These are phyloP conservation scores for Siderastrea radians DNA, from an alignment of 92 coral and sea anemone species.

Conservation along the genomic window DNA sequence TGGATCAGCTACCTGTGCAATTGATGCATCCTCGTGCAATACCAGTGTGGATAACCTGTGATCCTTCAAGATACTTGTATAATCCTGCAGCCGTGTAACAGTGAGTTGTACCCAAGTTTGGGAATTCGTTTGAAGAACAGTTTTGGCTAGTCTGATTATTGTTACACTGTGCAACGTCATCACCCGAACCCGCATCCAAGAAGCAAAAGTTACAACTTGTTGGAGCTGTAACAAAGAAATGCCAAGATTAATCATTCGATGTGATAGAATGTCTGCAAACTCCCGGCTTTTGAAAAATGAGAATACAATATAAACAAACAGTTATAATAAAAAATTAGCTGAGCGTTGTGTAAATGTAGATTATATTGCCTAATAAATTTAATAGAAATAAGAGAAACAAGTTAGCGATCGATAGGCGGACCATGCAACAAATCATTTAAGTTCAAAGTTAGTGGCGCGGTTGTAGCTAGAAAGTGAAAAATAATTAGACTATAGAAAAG, in stretches of 20 bases:
- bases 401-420: too few species aligned
- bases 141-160: background rate
- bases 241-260: background rate
- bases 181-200: background rate
- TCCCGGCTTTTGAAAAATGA: too few species aligned
- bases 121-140: background rate
- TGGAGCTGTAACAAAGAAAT: background rate
- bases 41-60: background rate
- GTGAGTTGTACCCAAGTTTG: background rate
- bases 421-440: too few species aligned
- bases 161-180: conserved; percentile 1
- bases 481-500: too few species aligned
- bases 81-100: background rate
- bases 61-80: background rate
- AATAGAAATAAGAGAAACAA: too few species aligned
- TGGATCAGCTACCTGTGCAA: background rate
- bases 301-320: too few species aligned
- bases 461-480: too few species aligned
- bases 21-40: conserved; percentile 16
- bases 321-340: too few species aligned
- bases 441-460: too few species aligned
- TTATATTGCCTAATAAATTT: too few species aligned
- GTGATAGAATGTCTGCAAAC: too few species aligned
- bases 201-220: conserved; percentile 1
- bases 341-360: too few species aligned